A percentile compares a stretch with the other conserved stretches of the same genome.
These are phyloP conservation scores for Fragum fragum DNA, from an alignment of 2,888 invertebrate genomes.

Conservation along the genomic window DNA sequence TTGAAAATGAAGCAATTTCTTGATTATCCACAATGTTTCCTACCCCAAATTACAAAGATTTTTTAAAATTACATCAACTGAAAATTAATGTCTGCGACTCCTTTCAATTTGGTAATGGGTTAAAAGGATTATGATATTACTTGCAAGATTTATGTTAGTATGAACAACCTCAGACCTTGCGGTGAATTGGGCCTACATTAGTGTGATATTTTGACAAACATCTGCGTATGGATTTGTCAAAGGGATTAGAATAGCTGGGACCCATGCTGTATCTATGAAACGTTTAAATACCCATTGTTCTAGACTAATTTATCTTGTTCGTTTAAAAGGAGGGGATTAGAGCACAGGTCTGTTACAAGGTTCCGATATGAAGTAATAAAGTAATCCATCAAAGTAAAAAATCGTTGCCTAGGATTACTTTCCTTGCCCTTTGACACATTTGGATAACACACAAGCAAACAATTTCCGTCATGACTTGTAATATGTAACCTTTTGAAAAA, in stretches of 20 bases:
- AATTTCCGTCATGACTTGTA: neutral
- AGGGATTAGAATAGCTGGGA: slow-evolving; percentile 27
- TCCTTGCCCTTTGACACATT: slow-evolving; percentile 31
- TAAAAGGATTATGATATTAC: neutral
- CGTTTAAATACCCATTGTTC: slow-evolving; percentile 50
- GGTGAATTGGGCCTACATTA: neutral
- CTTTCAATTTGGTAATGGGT: no score
- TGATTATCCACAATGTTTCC: no score
- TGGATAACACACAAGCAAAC: slow-evolving; percentile 4
- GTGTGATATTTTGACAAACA: slow-evolving; percentile 26
- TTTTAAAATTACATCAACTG: no score
- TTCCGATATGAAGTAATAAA: slow-evolving; percentile 33
- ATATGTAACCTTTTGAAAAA: no score
- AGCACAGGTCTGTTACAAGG: slow-evolving; percentile 24
- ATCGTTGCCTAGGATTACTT: slow-evolving; percentile 17
- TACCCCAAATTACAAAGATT: no score
- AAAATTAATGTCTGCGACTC: no score
- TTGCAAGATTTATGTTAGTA: neutral
- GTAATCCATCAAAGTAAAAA: slow-evolving; percentile 56
- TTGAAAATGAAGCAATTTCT: no score
- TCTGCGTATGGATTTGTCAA: slow-evolving; percentile 20
- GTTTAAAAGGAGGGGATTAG: slow-evolving; percentile 43
- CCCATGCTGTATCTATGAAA: slow-evolving; percentile 52
- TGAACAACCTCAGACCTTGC: neutral
- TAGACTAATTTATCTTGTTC: slow-evolving; percentile 51